phyloP scores from a whole-genome alignment of 2,888 invertebrate genomes.

The Latrodectus hesperus region DNA sequence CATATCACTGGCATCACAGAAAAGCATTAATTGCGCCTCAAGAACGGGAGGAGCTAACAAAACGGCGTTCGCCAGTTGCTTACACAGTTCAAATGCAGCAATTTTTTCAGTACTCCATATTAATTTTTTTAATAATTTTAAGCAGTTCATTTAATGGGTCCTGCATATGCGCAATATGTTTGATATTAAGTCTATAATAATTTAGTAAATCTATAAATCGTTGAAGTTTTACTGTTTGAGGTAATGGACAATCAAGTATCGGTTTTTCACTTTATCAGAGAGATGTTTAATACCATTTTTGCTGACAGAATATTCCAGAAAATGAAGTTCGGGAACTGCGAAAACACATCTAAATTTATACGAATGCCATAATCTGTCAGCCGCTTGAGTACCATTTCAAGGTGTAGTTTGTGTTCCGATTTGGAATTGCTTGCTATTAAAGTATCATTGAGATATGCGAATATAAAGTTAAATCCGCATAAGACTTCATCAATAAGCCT shows the following conservation, averaged over 20 bases:
- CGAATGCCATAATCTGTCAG: neutral
- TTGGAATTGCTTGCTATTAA: neutral
- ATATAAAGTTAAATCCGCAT: neutral
- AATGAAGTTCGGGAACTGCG: neutral
- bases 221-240: neutral
- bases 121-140: neutral
- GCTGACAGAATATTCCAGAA: neutral
- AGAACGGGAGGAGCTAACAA: neutral
- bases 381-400: no score
- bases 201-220: neutral
- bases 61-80: neutral
- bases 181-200: neutral
- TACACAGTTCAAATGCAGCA: neutral
- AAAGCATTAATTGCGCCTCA: neutral
- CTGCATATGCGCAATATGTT: neutral
- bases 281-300: neutral
- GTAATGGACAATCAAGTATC: neutral
- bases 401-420: no score
- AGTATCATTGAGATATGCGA: neutral
- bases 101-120: neutral
- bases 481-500: neutral
- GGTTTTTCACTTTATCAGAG: neutral
- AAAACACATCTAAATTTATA: neutral
- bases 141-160: constrained; percentile 7
- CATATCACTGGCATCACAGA: neutral